Evolutionary conservation across 2,113 vertebrate species (phyloP).

Genomic region (Paramormyrops kingsleyae): DNA sequence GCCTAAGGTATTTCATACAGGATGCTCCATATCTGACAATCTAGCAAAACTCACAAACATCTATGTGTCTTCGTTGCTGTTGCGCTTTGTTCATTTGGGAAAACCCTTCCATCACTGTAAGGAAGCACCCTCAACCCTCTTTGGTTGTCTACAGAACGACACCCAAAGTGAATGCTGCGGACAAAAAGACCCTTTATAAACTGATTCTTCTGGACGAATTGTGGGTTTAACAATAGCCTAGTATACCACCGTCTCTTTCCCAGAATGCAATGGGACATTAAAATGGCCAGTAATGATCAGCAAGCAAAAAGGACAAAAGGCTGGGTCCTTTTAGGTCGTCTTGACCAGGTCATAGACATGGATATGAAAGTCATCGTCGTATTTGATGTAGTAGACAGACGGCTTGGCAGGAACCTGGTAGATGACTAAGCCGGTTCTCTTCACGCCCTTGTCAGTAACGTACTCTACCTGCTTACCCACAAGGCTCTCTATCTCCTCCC

Average conservation of each 20-base stretch:
- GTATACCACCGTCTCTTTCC: constrained; percentile 8
- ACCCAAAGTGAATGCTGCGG: neutral
- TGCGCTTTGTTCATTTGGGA: neutral
- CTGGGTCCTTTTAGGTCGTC: constrained; percentile 58
- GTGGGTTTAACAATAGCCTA: neutral
- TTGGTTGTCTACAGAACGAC: neutral
- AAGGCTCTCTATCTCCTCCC: constrained; percentile 72
- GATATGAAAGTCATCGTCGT: constrained; percentile 73
- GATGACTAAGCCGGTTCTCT: constrained; percentile 71
- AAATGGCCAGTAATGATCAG: constrained; percentile 20
- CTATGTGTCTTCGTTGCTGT: neutral
- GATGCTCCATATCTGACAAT: neutral
- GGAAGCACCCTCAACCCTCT: neutral
- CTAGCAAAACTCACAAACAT: neutral
- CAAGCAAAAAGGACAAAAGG: constrained; percentile 18
- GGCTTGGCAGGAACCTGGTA: constrained; percentile 73
- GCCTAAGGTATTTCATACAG: neutral
- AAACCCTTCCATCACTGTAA: neutral
- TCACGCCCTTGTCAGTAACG: constrained; percentile 68
- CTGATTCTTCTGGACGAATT: neutral
- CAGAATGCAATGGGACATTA: constrained; percentile 23
- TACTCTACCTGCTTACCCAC: constrained; percentile 76
- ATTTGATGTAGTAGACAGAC: constrained; percentile 73
- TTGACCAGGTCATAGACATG: constrained; percentile 75
- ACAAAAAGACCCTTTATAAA: neutral